Evolutionary conservation across 1,140 invertebrate species (phyloP).

Genomic region (Leptinotarsa defecta): DNA sequence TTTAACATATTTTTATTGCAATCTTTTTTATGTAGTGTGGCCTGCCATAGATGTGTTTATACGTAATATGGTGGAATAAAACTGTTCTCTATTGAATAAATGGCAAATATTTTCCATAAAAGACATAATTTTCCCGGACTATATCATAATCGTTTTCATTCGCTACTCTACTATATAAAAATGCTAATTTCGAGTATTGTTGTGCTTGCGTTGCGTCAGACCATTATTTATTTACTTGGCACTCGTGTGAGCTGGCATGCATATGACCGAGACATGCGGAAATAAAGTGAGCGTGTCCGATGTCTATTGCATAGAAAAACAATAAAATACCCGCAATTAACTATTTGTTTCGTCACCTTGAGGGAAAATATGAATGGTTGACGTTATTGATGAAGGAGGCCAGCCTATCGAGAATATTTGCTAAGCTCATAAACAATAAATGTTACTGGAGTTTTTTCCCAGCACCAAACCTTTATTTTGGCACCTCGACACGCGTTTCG

Average conservation of each 20-base stretch:
- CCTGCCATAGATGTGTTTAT: too few relatives aligned
- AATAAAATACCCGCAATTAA: background rate
- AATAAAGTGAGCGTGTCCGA: background rate
- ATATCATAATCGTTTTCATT: background rate
- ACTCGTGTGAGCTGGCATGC: background rate
- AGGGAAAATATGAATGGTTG: background rate
- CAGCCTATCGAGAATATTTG: too few relatives aligned
- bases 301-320: background rate
- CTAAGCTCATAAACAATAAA: too few relatives aligned
- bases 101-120: too few relatives aligned
- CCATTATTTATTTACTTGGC: slow-evolving; percentile 12
- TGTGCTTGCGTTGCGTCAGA: slow-evolving; percentile 11
- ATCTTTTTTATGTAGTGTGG: too few relatives aligned
- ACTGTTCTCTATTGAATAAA: too few relatives aligned
- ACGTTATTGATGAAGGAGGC: background rate
- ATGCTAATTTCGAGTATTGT: slow-evolving; percentile 9
- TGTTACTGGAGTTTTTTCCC: too few relatives aligned
- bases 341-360: background rate
- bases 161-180: background rate
- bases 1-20: too few relatives aligned
- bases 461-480: too few relatives aligned
- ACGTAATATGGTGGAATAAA: too few relatives aligned
- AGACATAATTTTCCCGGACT: too few relatives aligned
- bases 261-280: background rate
- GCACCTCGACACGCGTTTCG: too few relatives aligned